Conservation (phyloP, 64 coral and sea anemone genomes). For the Pocillopora verrucosa region DNA sequence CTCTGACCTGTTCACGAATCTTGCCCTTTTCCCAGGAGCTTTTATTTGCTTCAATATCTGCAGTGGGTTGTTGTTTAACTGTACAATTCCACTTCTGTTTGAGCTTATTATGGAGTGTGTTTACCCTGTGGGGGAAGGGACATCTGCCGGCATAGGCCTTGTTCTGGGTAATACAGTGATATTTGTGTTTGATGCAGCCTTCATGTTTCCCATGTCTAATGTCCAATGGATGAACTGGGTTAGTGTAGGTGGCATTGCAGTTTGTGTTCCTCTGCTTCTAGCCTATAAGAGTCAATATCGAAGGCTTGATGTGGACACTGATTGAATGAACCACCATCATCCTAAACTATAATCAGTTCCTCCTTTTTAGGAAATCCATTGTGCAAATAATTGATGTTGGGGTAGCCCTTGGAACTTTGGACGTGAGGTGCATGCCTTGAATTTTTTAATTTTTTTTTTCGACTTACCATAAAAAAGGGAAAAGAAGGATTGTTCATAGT, state of each 20-base stretch:
- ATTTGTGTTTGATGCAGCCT: constrained; percentile 40
- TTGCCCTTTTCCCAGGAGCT: constrained; percentile 37
- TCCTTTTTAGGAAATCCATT: too few relatives aligned
- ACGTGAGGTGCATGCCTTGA: too few relatives aligned
- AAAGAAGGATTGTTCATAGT: too few relatives aligned
- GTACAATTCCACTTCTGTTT: constrained; percentile 50
- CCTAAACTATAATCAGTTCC: too few relatives aligned
- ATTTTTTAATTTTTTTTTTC: too few relatives aligned
- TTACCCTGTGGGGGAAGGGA: constrained; percentile 43
- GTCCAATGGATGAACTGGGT: constrained; percentile 74
- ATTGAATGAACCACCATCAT: too few relatives aligned
- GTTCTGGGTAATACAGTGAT: constrained; percentile 18
- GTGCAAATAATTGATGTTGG: too few relatives aligned
- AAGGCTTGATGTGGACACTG: constrained; percentile 38
- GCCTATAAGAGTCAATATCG: constrained; percentile 56
- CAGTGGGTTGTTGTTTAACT: constrained; percentile 26
- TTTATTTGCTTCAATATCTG: constrained; percentile 23
- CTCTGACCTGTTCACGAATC: constrained; percentile 35
- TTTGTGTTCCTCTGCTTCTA: constrained; percentile 50
- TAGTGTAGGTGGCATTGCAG: constrained; percentile 1
- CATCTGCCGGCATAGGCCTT: constrained; percentile 19
- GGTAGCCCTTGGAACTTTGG: too few relatives aligned
- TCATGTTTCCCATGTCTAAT: constrained; percentile 70
- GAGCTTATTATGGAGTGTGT: constrained; percentile 64
- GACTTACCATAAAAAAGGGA: too few relatives aligned